phyloP scores from a whole-genome alignment of 1,140 invertebrate genomes.

The Meloidogyne floridensis region DNA sequence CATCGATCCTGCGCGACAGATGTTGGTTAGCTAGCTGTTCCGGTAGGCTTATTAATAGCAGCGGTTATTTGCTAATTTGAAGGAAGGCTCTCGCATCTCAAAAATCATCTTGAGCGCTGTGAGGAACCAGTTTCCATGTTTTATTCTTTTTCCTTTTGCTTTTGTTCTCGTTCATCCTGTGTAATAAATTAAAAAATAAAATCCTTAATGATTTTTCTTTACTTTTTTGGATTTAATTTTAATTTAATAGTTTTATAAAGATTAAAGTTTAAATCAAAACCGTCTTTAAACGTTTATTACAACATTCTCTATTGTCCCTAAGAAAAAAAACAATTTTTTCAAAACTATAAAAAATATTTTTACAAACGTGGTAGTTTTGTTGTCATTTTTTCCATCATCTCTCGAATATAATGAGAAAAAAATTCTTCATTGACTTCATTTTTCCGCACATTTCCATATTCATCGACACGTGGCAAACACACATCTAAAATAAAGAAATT shows the following conservation, averaged over 20 bases:
- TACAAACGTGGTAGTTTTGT: background rate
- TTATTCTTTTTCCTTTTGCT: background rate
- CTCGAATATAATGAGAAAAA: background rate
- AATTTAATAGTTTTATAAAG: no score
- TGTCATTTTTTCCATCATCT: background rate
- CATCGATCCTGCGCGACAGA: background rate
- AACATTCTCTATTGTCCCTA: no score
- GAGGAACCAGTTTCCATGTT: background rate
- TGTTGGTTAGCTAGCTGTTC: background rate
- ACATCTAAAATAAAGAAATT: background rate
- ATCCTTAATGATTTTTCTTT: background rate
- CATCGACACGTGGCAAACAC: background rate
- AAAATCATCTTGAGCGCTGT: background rate
- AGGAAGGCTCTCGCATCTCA: background rate
- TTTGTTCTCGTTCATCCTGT: background rate
- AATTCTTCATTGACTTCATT: background rate
- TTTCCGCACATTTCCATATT: no score
- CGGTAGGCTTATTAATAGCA: background rate
- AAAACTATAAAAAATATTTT: background rate
- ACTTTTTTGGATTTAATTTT: no score
- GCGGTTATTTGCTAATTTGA: background rate
- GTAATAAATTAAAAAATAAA: background rate
- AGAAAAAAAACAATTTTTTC: background rate
- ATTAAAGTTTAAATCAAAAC: no score
- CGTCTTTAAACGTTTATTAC: no score